phyloP scores from a whole-genome alignment of 2,888 invertebrate genomes.

The Xestia c-nigrum region DNA sequence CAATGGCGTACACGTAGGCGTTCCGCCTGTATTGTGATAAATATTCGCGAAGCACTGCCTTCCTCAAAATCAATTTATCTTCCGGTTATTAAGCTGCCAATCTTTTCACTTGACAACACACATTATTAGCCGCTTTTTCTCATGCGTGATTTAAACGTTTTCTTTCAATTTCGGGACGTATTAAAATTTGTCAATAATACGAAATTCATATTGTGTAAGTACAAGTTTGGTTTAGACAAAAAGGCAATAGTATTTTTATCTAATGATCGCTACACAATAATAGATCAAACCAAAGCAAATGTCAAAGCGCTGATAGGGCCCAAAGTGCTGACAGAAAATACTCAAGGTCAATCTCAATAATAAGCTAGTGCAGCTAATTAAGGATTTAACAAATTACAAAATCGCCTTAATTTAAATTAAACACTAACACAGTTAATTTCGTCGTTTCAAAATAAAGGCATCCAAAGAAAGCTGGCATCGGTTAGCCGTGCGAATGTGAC shows the following conservation, averaged over 20 bases:
- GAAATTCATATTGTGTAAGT: not conserved
- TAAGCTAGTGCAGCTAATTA: not conserved
- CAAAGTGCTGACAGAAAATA: not conserved
- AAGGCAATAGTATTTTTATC: no score
- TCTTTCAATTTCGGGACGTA: conserved; percentile 26
- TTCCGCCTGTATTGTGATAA: conserved; percentile 55
- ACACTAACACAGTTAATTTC: conserved; percentile 7
- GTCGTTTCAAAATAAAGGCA: conserved; percentile 31
- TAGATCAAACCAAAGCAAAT: not conserved
- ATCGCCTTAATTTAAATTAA: not conserved
- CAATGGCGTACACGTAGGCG: conserved; percentile 38
- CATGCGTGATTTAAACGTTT: conserved; percentile 24
- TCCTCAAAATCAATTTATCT: conserved; percentile 62
- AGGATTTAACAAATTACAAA: not conserved
- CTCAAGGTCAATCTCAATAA: not conserved
- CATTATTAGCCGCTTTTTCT: conserved; percentile 41
- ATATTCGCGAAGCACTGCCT: conserved; percentile 43
- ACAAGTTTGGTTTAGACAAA: no score
- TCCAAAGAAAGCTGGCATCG: conserved; percentile 55
- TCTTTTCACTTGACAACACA: conserved; percentile 60
- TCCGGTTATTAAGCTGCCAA: conserved; percentile 65
- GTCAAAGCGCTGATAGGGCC: not conserved
- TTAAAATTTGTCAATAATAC: conserved; percentile 12
- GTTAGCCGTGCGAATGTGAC: conserved; percentile 59
- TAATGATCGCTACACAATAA: no score